A percentile compares a stretch with the other conserved stretches of the same genome.
phyloP scores from a whole-genome alignment of 2,113 vertebrate genomes.

The Edolisoma coerulescens region DNA sequence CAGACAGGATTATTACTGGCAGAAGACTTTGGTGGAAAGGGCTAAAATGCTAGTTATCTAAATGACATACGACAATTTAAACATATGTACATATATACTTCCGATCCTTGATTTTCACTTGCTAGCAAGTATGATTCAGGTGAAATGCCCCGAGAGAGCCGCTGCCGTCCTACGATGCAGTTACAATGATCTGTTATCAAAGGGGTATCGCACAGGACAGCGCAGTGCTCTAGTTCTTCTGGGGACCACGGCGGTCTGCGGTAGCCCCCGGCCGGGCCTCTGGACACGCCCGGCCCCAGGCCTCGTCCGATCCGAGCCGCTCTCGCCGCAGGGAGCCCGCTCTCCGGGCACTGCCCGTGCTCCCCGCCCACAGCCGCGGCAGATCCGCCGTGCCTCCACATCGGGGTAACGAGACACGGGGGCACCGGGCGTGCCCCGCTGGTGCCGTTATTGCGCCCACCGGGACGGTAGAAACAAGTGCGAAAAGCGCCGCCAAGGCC shows the following conservation, averaged over 20 bases:
- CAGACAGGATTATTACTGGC: neutral
- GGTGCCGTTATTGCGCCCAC: too few species aligned
- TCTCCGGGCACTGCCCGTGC: neutral
- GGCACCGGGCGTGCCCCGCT: too few species aligned
- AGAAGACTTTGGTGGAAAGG: neutral
- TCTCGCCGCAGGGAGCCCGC: too few species aligned
- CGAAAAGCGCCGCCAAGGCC: neutral
- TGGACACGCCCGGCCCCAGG: too few species aligned
- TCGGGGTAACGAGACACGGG: neutral
- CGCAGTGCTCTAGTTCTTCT: rapidly evolving
- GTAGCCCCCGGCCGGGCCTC: rapidly evolving
- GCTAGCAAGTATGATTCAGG: neutral
- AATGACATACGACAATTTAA: neutral
- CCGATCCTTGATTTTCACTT: neutral
- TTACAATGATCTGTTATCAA: too few species aligned
- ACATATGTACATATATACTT: neutral
- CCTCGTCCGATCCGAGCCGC: neutral
- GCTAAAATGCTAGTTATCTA: neutral
- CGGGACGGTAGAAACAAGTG: rapidly evolving
- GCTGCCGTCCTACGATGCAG: too few species aligned
- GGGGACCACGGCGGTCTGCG: rapidly evolving
- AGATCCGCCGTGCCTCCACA: neutral
- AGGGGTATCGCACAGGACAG: rapidly evolving
- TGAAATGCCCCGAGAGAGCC: too few species aligned
- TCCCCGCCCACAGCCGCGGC: neutral